Percentiles rank a stretch among this genome's conserved stretches.
phyloP scores from a whole-genome alignment of 1,140 invertebrate genomes.

The Drosophila pallidifrons region DNA sequence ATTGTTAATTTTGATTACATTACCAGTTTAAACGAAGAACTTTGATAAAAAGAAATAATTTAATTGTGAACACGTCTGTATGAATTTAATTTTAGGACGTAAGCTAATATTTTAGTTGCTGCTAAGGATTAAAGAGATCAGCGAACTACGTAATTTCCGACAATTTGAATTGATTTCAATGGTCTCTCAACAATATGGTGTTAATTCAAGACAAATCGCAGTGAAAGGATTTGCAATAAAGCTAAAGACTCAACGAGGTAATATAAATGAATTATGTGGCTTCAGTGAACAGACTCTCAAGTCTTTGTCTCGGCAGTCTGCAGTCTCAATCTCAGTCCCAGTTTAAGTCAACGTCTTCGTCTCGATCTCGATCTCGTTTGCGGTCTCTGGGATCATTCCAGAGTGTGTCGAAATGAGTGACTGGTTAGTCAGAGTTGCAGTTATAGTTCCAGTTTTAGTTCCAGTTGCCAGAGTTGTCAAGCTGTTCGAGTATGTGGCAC shows the following conservation, averaged over 20 bases:
- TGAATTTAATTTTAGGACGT: too few relatives aligned
- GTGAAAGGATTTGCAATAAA: slow-evolving; percentile 10
- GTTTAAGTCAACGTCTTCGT: background rate
- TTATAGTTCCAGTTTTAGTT: slow-evolving; percentile 30
- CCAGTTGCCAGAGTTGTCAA: slow-evolving; percentile 16
- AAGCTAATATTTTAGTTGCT: too few relatives aligned
- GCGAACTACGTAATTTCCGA: background rate
- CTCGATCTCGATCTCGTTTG: background rate
- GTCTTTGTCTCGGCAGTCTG: too few relatives aligned
- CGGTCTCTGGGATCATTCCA: slow-evolving; percentile 19
- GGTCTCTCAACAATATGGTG: background rate
- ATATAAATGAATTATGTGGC: background rate
- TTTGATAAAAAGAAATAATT: too few relatives aligned
- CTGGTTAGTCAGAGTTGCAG: slow-evolving; percentile 5
- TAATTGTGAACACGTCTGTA: too few relatives aligned
- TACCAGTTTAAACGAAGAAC: too few relatives aligned
- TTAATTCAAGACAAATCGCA: background rate
- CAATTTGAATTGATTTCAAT: background rate
- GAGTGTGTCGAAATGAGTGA: slow-evolving; percentile 15
- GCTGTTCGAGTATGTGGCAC: slow-evolving; percentile 13
- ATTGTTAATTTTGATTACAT: too few relatives aligned
- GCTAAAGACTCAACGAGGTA: background rate
- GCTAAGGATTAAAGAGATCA: too few relatives aligned
- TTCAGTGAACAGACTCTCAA: background rate
- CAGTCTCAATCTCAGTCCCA: too few relatives aligned